Percentiles rank a stretch among this genome's conserved stretches.
These are phyloP conservation scores for Zygogramma bicolorata DNA, from an alignment of 2,888 invertebrate species.

Conservation along the genomic window DNA sequence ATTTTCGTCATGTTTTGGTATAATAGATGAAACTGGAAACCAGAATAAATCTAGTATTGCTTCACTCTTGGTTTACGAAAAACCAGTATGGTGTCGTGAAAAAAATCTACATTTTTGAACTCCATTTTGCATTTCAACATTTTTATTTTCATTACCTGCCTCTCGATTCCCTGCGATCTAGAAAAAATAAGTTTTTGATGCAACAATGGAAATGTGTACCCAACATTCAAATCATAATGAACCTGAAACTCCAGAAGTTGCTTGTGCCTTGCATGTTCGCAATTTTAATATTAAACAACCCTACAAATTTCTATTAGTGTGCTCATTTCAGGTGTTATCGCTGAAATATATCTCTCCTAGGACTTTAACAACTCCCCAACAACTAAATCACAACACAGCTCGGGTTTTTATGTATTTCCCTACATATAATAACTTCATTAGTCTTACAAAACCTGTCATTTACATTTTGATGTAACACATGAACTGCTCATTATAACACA, in stretches of 20 bases:
- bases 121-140: too few relatives aligned
- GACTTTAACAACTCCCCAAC: constrained; percentile 21
- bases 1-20: too few relatives aligned
- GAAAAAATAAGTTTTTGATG: too few relatives aligned
- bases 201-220: too few relatives aligned
- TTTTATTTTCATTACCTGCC: too few relatives aligned
- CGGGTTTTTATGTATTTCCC: constrained; percentile 37
- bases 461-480: constrained; percentile 45
- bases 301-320: constrained; percentile 38
- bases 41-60: too few relatives aligned
- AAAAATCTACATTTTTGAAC: too few relatives aligned
- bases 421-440: constrained; percentile 45
- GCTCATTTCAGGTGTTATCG: constrained; percentile 29
- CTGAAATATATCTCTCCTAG: constrained; percentile 22
- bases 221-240: not conserved
- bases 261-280: constrained; percentile 18
- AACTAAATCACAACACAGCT: constrained; percentile 34
- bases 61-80: too few relatives aligned
- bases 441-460: constrained; percentile 40
- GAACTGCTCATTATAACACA: constrained; percentile 35
- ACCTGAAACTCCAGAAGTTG: not conserved
- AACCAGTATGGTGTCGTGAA: too few relatives aligned
- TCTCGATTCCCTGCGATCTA: too few relatives aligned
- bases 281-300: constrained; percentile 29
- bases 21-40: too few relatives aligned